Base-by-base conservation (phyloP, 2,888 invertebrate species). In the Mythimna loreyi region DNA sequence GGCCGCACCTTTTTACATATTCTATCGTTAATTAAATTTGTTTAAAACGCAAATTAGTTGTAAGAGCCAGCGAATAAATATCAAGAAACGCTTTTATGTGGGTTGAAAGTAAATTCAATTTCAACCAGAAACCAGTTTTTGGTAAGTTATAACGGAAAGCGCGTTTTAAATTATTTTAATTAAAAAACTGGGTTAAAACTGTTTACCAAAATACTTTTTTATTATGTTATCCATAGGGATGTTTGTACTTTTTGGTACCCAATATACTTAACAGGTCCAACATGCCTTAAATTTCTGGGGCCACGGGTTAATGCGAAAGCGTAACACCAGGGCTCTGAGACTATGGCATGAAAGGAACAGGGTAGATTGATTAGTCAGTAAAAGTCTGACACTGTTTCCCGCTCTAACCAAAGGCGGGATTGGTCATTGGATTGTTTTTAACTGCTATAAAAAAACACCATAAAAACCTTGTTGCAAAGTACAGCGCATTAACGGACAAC, bases 21-120 rank as follows among this genome's bases (percentile, higher is more conserved):
- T 33, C 23, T 43, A 30, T 71, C 33, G 36, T 59, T 62, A 62
- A 59, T 77, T 59, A 53, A 58, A 62, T 55, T 71, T 21, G 4
- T 23, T 49, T 43, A 25, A 19, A 28, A 40, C 16, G n/a, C 49
- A 56, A 23, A 67, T 67, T 56, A 50, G 52, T 65, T 50, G 6
- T 49, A 50, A 49, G 21, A 49, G 45, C 43, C 53, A 55, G 25
- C 21, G 36, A 52, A 66, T 66, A 57, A 52, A 52, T 57, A 43
- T 23, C 1, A 19, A 25, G 13, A 30, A 47, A n/a, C 16, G 19
- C 43, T 7, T 62, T 30, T 19, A 19, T 45, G 25, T 28, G 8
- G 5, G 28, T 23, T 45, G 2, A 21, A 1, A 40, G 40, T 19
- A 25, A 33, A 45, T 47, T 65, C 0, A 45, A 55, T n/a, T 30